A percentile compares a stretch with the other conserved stretches of the same genome.
These are phyloP conservation scores for Spilarctia lutea DNA, from an alignment of 2,888 invertebrate species.

Conservation along the genomic window DNA sequence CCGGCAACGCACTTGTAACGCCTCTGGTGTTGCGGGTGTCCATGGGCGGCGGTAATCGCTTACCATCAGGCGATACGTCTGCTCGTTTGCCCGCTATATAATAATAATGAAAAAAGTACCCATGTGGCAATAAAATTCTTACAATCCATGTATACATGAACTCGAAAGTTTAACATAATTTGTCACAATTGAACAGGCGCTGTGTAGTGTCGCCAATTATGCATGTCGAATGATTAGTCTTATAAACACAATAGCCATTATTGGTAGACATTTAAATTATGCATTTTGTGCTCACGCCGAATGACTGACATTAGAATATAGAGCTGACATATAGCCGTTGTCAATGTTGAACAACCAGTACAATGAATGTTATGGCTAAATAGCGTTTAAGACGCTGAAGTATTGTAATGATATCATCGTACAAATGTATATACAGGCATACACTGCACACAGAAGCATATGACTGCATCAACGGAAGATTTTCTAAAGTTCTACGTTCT, in stretches of 20 bases:
- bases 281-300: constrained; percentile 19
- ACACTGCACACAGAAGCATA: no score
- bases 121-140: background rate
- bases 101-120: no score
- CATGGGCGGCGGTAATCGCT: no score
- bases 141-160: background rate
- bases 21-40: no score
- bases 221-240: constrained; percentile 6
- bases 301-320: constrained; percentile 29
- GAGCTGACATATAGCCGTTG: constrained; percentile 20
- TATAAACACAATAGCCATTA: constrained; percentile 38
- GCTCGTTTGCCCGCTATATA: no score
- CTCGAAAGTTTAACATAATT: background rate
- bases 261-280: constrained; percentile 28
- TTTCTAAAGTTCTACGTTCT: no score
- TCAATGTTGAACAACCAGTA: constrained; percentile 18
- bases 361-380: constrained; percentile 23
- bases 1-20: no score
- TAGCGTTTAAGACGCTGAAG: constrained; percentile 16
- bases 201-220: background rate
- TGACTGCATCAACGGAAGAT: no score
- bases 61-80: no score
- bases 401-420: constrained; percentile 8
- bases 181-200: background rate
- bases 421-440: no score